Percentiles rank a stretch among this genome's conserved stretches.
phyloP scores from a whole-genome alignment of 2,797 vertebrate species.

The Aselliscus stoliczkanus region DNA sequence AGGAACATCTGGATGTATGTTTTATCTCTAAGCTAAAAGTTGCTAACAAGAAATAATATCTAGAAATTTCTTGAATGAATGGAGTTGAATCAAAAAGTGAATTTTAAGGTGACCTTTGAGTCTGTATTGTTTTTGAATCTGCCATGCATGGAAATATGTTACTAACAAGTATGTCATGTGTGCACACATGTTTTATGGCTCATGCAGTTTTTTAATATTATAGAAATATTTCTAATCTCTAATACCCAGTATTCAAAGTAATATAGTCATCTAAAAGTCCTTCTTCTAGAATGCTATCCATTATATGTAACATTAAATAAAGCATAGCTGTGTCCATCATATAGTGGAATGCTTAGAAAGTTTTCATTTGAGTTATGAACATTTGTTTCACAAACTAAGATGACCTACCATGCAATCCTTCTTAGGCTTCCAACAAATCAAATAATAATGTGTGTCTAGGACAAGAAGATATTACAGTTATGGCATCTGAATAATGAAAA shows the following conservation, averaged over 20 bases:
- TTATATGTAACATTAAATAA: not conserved
- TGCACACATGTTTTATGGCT: not conserved
- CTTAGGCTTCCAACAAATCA: not conserved
- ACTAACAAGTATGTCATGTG: not conserved
- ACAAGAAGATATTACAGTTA: not conserved
- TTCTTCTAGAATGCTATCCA: not conserved
- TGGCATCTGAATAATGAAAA: not conserved
- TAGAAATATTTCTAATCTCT: not conserved
- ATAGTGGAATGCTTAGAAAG: not conserved
- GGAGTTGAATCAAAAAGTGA: not conserved
- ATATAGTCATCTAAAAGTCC: not conserved
- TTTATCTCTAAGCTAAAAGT: not conserved
- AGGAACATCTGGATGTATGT: not conserved
- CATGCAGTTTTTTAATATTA: not conserved
- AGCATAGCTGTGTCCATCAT: not conserved
- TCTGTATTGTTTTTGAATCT: not conserved
- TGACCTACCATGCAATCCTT: not conserved
- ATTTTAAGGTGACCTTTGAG: not conserved
- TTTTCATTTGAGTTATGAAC: not conserved
- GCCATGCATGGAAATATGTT: not conserved
- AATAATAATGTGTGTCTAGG: not conserved
- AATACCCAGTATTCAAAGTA: not conserved
- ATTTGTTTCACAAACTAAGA: not conserved
- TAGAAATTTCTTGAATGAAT: conserved; percentile 10
- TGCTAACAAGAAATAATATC: not conserved